phyloP scores from a whole-genome alignment of 2,113 vertebrate species.

The Ciconia stormi region DNA sequence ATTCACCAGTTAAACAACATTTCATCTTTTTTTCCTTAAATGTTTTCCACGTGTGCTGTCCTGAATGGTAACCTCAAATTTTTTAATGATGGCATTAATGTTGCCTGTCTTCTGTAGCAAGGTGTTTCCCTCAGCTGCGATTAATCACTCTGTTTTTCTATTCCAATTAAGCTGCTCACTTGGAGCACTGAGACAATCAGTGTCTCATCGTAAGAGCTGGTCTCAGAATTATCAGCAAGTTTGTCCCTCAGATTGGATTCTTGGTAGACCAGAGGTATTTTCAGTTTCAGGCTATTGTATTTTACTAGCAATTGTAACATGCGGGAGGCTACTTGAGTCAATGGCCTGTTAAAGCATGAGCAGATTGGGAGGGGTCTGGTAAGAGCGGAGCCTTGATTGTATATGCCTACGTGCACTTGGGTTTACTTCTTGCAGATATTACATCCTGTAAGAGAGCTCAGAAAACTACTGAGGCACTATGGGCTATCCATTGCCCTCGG shows the following conservation, averaged over 20 bases:
- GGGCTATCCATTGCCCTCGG: accelerated
- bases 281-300: neutral
- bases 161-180: neutral
- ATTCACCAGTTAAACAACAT: neutral
- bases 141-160: neutral
- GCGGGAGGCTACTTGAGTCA: neutral
- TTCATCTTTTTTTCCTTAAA: neutral
- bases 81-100: neutral
- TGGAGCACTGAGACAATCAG: neutral
- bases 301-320: neutral
- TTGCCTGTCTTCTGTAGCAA: neutral
- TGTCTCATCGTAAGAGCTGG: neutral
- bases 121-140: constrained; percentile 31
- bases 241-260: neutral
- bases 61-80: neutral
- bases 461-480: neutral
- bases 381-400: neutral
- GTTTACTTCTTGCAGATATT: neutral
- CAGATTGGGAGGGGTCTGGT: neutral
- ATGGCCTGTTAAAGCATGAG: neutral
- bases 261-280: neutral
- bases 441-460: neutral
- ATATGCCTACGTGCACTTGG: neutral
- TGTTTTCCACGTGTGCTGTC: neutral
- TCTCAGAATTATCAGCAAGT: neutral